Conservation (phyloP, 2,797 vertebrate species). For the Malurus leucopterus region DNA sequence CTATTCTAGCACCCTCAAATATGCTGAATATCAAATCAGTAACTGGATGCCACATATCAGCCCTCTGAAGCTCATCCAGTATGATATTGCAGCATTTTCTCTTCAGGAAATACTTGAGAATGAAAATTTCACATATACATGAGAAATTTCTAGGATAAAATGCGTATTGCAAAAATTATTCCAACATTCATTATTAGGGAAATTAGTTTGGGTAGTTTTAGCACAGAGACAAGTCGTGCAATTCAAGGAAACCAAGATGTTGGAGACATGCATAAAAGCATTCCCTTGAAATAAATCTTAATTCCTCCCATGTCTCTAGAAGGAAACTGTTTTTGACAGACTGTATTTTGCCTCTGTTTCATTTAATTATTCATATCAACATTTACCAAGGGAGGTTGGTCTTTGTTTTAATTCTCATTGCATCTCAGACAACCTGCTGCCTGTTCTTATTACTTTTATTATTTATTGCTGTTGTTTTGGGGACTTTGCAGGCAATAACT, state of each 20-base stretch:
- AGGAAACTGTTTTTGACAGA: conserved; percentile 53
- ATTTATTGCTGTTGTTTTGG: background rate
- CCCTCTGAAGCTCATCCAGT: background rate
- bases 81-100: background rate
- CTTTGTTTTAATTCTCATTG: conserved; percentile 4
- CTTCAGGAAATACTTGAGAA: background rate
- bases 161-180: background rate
- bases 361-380: conserved; percentile 64
- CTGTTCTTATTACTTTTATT: background rate
- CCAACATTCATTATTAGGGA: background rate
- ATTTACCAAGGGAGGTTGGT: conserved; percentile 24
- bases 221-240: background rate
- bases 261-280: conserved; percentile 1
- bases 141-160: background rate
- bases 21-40: background rate
- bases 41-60: background rate
- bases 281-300: conserved; percentile 51
- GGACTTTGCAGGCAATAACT: background rate
- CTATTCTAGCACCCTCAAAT: background rate
- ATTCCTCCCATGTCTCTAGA: conserved; percentile 17
- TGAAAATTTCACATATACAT: background rate
- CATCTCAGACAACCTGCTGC: background rate
- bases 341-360: conserved; percentile 51
- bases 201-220: background rate
- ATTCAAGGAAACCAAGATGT: conserved; percentile 28